Percentiles rank a stretch among this genome's conserved stretches.
Conservation (phyloP, 1,140 invertebrate genomes). For the Drosophila rhopaloa region DNA sequence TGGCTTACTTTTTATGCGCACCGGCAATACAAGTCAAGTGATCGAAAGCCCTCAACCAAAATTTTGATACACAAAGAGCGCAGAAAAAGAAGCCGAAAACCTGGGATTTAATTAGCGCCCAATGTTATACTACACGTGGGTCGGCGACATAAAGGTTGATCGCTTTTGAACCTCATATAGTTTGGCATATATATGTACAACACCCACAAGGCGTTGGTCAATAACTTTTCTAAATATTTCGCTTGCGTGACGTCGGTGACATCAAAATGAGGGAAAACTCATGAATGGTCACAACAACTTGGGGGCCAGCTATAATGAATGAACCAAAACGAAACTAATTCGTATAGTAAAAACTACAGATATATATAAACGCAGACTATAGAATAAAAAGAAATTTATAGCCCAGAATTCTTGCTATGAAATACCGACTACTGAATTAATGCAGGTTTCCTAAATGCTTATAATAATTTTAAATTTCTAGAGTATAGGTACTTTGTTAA, state of each 20-base stretch:
- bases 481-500: too few relatives aligned
- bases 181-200: conserved; percentile 23
- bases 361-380: conserved; percentile 8
- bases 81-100: conserved; percentile 4
- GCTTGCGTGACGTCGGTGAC: conserved; percentile 45
- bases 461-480: neutral
- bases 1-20: conserved; percentile 52
- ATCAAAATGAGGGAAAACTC: conserved; percentile 45
- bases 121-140: conserved; percentile 61
- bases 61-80: conserved; percentile 22
- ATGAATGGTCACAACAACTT: conserved; percentile 55
- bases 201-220: conserved; percentile 50
- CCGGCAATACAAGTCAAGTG: conserved; percentile 69
- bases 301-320: conserved; percentile 40
- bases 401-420: neutral
- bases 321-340: conserved; percentile 23
- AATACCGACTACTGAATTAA: neutral
- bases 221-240: conserved; percentile 18
- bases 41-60: conserved; percentile 45
- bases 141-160: conserved; percentile 60
- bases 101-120: conserved; percentile 54
- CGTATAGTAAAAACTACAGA: conserved; percentile 43
- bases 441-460: neutral
- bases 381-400: neutral
- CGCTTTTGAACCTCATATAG: conserved; percentile 13